These are phyloP conservation scores for Pseudanteris insignis DNA, from an alignment of 2,888 invertebrate genomes.

Conservation along the genomic window DNA sequence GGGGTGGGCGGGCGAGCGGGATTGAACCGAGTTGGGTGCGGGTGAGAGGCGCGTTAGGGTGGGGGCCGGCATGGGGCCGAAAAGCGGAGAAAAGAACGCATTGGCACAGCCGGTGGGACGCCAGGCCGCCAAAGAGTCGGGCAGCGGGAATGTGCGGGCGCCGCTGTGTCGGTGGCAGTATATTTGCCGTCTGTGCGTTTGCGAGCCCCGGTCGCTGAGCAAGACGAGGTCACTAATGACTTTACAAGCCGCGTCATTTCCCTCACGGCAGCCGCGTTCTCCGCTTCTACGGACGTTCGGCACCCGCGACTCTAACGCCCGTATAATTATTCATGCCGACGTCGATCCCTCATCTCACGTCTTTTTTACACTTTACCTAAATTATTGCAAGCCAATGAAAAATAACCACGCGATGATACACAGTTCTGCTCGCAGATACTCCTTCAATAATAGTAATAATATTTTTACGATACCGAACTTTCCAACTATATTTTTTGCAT, in stretches of 20 bases:
- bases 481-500: too few species aligned
- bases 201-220: constrained; percentile 29
- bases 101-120: constrained; percentile 58
- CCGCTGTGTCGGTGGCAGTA: constrained; percentile 51
- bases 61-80: constrained; percentile 19
- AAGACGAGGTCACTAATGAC: constrained; percentile 39
- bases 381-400: not conserved
- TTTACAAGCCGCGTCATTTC: constrained; percentile 39
- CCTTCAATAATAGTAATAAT: too few species aligned
- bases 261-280: too few species aligned
- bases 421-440: too few species aligned
- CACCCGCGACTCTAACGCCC: constrained; percentile 9
- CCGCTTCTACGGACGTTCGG: not conserved
- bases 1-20: too few species aligned
- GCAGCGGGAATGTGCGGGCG: constrained; percentile 60
- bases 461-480: too few species aligned
- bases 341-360: constrained; percentile 4
- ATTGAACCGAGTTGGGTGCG: too few species aligned
- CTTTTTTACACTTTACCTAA: too few species aligned
- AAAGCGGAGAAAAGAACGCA: constrained; percentile 28
- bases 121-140: constrained; percentile 64
- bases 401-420: too few species aligned
- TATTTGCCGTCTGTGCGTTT: constrained; percentile 44
- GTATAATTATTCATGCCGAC: constrained; percentile 25
- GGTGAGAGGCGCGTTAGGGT: not conserved